phyloP scores from a whole-genome alignment of 2,888 invertebrate species.

The Dryobotodes eremita region DNA sequence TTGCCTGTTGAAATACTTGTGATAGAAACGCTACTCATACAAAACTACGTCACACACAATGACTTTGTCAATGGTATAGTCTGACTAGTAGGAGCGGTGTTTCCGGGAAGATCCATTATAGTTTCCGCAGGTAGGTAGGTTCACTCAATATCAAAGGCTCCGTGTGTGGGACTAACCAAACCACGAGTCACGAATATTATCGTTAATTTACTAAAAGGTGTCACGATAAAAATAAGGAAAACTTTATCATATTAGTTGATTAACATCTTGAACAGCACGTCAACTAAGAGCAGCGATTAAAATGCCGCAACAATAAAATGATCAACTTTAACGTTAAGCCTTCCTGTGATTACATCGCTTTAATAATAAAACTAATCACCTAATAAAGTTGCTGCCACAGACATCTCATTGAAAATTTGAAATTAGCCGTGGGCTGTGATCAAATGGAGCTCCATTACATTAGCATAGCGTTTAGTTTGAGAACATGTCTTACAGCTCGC shows the following conservation, averaged over 20 bases:
- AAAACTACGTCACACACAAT: slow-evolving; percentile 62
- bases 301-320: slow-evolving; percentile 55
- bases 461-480: slow-evolving; percentile 89
- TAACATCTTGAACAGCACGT: slow-evolving; percentile 50
- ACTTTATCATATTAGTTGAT: slow-evolving; percentile 50
- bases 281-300: slow-evolving; percentile 49
- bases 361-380: slow-evolving; percentile 76
- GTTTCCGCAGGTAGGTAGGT: slow-evolving; percentile 59
- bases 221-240: slow-evolving; percentile 53
- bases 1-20: slow-evolving; percentile 22
- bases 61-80: slow-evolving; percentile 69
- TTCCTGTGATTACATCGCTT: slow-evolving; percentile 61
- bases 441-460: slow-evolving; percentile 89
- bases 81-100: slow-evolving; percentile 60
- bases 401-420: slow-evolving; percentile 88
- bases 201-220: slow-evolving; percentile 37
- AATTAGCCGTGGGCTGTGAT: slow-evolving; percentile 87
- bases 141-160: slow-evolving; percentile 46
- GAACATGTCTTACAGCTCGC: slow-evolving; percentile 79
- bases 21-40: slow-evolving; percentile 22
- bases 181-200: slow-evolving; percentile 40
- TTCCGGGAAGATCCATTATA: slow-evolving; percentile 75
- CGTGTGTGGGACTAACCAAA: slow-evolving; percentile 43
- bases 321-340: slow-evolving; percentile 46
- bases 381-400: slow-evolving; percentile 84